Percentiles rank a stretch among this genome's conserved stretches.
phyloP scores from a whole-genome alignment of 2,888 invertebrate genomes.

The Eueremaeus valkanovi region DNA sequence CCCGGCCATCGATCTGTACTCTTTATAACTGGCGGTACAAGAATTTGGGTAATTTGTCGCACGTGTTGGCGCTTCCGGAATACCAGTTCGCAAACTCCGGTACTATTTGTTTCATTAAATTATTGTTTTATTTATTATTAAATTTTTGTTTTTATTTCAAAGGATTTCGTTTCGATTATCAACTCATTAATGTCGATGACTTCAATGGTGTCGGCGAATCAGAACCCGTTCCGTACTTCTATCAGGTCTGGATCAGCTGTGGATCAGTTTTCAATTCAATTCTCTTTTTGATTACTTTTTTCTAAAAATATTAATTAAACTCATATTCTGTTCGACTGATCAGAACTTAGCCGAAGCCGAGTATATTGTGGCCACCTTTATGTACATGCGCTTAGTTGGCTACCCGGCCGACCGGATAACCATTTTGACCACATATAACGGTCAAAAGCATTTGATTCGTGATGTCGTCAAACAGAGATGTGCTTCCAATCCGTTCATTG shows the following conservation, averaged over 20 bases:
- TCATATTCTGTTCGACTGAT: conserved; percentile 38
- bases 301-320: too few species aligned
- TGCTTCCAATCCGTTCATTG: conserved; percentile 89
- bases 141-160: conserved; percentile 6
- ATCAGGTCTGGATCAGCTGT: conserved; percentile 64
- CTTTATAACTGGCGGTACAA: conserved; percentile 96
- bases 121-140: too few species aligned
- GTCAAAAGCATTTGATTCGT: conserved; percentile 93
- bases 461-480: conserved; percentile 89
- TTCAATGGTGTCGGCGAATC: conserved; percentile 95
- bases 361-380: conserved; percentile 93
- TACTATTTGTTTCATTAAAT: background rate
- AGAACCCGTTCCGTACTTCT: conserved; percentile 97
- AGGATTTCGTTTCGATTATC: conserved; percentile 83
- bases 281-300: too few species aligned
- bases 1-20: conserved; percentile 82
- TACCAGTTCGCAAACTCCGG: conserved; percentile 85
- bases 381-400: conserved; percentile 95
- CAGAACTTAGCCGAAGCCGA: conserved; percentile 66
- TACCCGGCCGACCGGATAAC: conserved; percentile 96
- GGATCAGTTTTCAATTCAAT: too few species aligned
- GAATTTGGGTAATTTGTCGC: conserved; percentile 85
- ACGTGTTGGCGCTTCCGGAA: conserved; percentile 76
- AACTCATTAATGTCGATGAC: conserved; percentile 91
- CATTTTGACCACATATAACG: conserved; percentile 97